Base-by-base conservation (phyloP, 2,888 invertebrate genomes). In the Desoria tigrina region DNA sequence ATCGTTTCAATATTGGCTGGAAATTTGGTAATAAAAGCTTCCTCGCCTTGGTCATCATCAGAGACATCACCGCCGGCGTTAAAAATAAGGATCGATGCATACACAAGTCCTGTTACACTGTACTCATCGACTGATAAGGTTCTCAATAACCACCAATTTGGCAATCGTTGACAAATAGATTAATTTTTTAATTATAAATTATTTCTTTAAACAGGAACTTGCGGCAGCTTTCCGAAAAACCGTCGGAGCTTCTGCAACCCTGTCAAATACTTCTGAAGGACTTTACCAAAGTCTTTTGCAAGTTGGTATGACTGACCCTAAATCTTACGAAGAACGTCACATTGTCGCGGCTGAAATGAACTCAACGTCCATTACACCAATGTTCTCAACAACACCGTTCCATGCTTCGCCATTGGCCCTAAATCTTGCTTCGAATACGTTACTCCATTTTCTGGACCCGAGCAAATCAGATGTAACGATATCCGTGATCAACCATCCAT, bases 381-480 rank as follows among this genome's bases (percentile, higher is more conserved):
- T 71, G 56, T 68, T 60, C 50, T 70, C 72, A 2, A 61, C 72
- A 9, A 67, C 69, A 16, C 55, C 66, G 2, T 42, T 63, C 21
- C 75, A 75, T 57, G 39, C 74, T 0, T 26, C 71, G 6, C 71
- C 74, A 6, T 24, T 75, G 11, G 56, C 72, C 2, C 9, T 73
- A 3, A 74, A 68, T 42, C 21, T 73, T 4, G 62, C 56, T 16
- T 61, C 72, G 1, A 75, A 74, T 50, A 56, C 68, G 1, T n/a
- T 75, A 1, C 27, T 74, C 1, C 68, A 64, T 39, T 59, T 54
- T 16, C 16, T 66, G 27, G 37, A 54, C 6, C 45, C 45, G 6
- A 32, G 2, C 0, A 42, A 60, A 21, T 9, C 7, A n/a, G 37
- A 50, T 2, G 54, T 50, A n/a, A 37, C 28, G 3, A 71, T 76